Conservation (phyloP, 2,113 vertebrate species). For the Brachypodius melanocephalos region DNA sequence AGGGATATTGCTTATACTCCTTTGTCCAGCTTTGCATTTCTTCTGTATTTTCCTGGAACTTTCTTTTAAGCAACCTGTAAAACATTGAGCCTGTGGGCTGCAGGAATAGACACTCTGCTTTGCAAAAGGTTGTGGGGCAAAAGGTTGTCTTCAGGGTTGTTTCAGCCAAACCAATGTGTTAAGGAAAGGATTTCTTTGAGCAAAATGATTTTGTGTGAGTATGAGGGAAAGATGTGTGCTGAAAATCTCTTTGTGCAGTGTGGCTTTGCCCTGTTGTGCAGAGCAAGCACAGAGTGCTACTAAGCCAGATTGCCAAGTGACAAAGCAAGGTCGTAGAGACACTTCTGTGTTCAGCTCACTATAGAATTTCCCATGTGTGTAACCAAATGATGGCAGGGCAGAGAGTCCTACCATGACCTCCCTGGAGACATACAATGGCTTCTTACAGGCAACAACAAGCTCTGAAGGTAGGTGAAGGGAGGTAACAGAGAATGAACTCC, state of each 20-base stretch:
- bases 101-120: not conserved
- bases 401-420: not conserved
- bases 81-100: not conserved
- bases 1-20: not conserved
- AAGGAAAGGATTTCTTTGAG: not conserved
- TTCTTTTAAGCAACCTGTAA: not conserved
- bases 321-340: not conserved
- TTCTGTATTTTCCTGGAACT: not conserved
- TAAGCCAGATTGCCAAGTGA: not conserved
- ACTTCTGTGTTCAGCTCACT: not conserved
- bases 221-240: not conserved
- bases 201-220: not conserved
- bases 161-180: not conserved
- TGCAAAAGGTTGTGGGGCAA: not conserved
- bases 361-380: not conserved
- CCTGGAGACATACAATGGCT: not conserved
- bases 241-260: not conserved
- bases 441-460: not conserved
- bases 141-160: not conserved
- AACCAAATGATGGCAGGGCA: not conserved
- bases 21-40: not conserved
- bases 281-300: constrained; percentile 7
- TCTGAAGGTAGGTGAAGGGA: not conserved
- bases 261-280: not conserved
- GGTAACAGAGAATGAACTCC: not conserved